phyloP scores from a whole-genome alignment of 2,797 vertebrate species.

The Diglossa cyanea region DNA sequence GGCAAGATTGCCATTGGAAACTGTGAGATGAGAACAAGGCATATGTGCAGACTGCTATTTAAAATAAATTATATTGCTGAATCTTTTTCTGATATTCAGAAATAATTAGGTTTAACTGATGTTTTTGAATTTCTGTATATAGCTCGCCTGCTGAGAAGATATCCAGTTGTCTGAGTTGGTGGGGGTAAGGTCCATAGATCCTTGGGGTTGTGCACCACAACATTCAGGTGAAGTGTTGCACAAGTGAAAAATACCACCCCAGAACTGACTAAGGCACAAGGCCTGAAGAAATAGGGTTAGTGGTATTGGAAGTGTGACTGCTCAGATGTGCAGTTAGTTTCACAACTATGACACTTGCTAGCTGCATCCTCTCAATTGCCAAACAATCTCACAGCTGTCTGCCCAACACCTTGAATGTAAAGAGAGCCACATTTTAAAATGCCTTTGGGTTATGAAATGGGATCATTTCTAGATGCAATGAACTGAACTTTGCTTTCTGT shows the following conservation, averaged over 20 bases:
- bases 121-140: not conserved
- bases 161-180: not conserved
- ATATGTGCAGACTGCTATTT: not conserved
- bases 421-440: not conserved
- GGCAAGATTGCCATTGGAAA: not conserved
- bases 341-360: not conserved
- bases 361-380: not conserved
- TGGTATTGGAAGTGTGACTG: not conserved
- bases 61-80: not conserved
- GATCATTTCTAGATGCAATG: not conserved
- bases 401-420: not conserved
- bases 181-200: not conserved
- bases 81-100: not conserved
- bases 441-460: not conserved
- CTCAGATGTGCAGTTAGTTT: not conserved
- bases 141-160: not conserved
- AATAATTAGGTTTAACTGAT: not conserved
- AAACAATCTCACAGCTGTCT: not conserved
- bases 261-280: not conserved
- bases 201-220: not conserved
- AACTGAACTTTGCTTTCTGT: not conserved
- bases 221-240: not conserved
- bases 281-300: not conserved
- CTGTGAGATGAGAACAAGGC: not conserved
- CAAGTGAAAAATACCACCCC: not conserved